phyloP scores from a whole-genome alignment of 1,140 invertebrate species.

The Dendroctonus valens region DNA sequence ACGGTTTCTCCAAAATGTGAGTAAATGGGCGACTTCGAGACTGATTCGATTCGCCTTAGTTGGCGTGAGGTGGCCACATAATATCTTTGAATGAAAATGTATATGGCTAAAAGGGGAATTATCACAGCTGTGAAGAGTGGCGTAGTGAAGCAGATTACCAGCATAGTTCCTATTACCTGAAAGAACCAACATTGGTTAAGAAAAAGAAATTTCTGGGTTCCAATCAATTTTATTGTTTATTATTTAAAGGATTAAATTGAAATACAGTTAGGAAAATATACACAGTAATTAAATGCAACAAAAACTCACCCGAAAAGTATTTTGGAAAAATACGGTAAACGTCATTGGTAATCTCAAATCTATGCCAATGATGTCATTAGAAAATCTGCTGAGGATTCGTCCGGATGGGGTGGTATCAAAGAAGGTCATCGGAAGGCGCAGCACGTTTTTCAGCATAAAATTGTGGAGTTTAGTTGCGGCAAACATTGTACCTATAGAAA shows the following conservation, averaged over 20 bases:
- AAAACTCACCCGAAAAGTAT: conserved; percentile 31
- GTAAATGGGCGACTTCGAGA: conserved; percentile 95
- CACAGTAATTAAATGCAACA: too few species aligned
- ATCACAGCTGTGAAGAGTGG: conserved; percentile 82
- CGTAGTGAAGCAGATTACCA: conserved; percentile 88
- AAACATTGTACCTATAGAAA: conserved; percentile 45
- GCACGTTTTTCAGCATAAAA: conserved; percentile 60
- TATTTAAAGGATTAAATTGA: too few species aligned
- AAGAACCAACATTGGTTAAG: conserved; percentile 43
- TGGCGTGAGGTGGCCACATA: conserved; percentile 93
- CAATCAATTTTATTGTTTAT: too few species aligned
- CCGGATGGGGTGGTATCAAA: conserved; percentile 74
- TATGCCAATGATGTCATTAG: conserved; percentile 39
- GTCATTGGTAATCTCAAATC: conserved; percentile 37
- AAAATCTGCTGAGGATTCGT: conserved; percentile 69
- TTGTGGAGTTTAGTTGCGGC: conserved; percentile 60
- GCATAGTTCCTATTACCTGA: conserved; percentile 79
- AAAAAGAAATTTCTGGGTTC: too few species aligned
- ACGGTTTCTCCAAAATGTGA: conserved; percentile 96
- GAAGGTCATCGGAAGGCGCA: conserved; percentile 67
- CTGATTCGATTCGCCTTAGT: conserved; percentile 91
- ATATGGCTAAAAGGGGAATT: conserved; percentile 81
- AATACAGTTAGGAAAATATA: too few species aligned
- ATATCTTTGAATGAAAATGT: conserved; percentile 90
- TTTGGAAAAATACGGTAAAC: conserved; percentile 31